A percentile compares a stretch with the other conserved stretches of the same genome.
Evolutionary conservation across 2,888 invertebrate genomes (phyloP).

Genomic region (Koerneria pararmatus): DNA sequence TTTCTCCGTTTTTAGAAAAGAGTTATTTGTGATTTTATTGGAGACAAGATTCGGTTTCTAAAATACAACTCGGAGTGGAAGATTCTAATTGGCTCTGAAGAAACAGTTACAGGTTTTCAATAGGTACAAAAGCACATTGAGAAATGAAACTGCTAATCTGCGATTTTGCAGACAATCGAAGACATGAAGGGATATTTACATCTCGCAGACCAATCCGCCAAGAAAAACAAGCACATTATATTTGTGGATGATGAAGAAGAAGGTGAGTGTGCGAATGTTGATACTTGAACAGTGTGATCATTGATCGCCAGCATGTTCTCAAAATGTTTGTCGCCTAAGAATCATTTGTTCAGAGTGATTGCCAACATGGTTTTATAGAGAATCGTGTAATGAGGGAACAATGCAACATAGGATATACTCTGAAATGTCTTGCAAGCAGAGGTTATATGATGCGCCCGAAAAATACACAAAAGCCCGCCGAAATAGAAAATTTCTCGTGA

Average conservation of each 20-base stretch:
- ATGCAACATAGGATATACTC: too few species aligned
- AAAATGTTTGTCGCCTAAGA: not conserved
- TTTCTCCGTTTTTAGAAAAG: too few species aligned
- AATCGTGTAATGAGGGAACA: too few species aligned
- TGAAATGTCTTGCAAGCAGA: too few species aligned
- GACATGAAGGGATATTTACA: slow-evolving; percentile 49
- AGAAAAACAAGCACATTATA: slow-evolving; percentile 43
- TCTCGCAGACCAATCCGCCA: slow-evolving; percentile 36
- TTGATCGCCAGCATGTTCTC: not conserved
- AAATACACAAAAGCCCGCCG: too few species aligned
- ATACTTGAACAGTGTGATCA: not conserved
- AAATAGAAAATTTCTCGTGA: too few species aligned
- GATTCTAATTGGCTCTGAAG: not conserved
- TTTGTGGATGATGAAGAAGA: slow-evolving; percentile 50
- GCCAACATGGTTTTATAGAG: too few species aligned
- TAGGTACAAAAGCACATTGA: not conserved
- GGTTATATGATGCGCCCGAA: too few species aligned
- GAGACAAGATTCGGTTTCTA: too few species aligned
- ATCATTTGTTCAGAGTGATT: too few species aligned
- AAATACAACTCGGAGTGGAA: too few species aligned
- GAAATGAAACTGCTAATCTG: not conserved
- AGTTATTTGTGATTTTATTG: too few species aligned
- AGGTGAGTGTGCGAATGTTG: slow-evolving; percentile 29
- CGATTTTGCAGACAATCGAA: slow-evolving; percentile 45
- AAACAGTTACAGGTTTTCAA: not conserved